Evolutionary conservation across 2,113 vertebrate species (phyloP).

Genomic region (Phalacrocorax aristotelis): DNA sequence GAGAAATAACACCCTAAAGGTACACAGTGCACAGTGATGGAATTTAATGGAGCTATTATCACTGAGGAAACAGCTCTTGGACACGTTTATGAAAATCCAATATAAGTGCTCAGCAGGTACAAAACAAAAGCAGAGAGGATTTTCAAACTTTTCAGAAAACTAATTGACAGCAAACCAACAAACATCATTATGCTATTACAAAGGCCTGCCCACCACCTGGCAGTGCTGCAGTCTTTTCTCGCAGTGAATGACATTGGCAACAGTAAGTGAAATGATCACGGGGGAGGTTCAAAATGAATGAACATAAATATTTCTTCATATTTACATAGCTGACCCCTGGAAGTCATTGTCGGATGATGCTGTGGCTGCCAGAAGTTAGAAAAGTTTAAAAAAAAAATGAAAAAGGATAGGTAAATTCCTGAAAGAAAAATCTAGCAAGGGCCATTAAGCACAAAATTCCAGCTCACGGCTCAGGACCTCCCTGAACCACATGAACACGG

Average conservation of each 20-base stretch:
- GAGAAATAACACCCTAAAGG: not conserved
- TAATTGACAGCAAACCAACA: not conserved
- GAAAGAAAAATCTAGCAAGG: not conserved
- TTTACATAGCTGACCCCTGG: not conserved
- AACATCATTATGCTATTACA: not conserved
- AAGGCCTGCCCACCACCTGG: not conserved
- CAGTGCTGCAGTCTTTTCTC: not conserved
- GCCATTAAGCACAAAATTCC: not conserved
- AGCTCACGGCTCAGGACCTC: not conserved
- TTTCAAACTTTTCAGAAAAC: not conserved
- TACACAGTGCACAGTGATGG: not conserved
- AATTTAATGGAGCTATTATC: not conserved
- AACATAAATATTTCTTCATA: not conserved
- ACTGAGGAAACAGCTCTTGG: not conserved
- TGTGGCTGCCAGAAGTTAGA: not conserved
- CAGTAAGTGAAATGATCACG: not conserved
- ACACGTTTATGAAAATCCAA: not conserved
- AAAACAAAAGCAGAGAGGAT: not conserved
- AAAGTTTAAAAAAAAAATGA: not conserved
- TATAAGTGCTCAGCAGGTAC: not conserved
- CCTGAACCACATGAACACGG: not conserved
- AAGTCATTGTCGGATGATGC: not conserved
- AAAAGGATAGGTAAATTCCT: not conserved
- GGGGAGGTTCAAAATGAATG: not conserved
- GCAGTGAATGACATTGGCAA: not conserved